These are phyloP conservation scores for Manduca sexta DNA, from an alignment of 1,140 invertebrate species.

Conservation along the genomic window DNA sequence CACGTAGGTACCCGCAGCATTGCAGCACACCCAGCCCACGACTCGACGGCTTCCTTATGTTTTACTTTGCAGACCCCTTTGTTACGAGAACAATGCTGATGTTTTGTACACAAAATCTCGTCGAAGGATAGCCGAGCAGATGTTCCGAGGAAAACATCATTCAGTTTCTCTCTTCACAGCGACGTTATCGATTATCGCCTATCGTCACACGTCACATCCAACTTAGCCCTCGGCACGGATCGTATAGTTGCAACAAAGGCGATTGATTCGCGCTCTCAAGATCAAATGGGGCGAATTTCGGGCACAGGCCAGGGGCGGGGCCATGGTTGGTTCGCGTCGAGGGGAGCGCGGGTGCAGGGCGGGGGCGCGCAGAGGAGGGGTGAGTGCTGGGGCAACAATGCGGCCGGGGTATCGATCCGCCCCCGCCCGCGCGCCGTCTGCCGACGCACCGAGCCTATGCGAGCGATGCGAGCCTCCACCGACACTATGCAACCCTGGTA, in stretches of 20 bases:
- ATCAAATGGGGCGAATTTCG: too few relatives aligned
- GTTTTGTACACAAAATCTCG: conserved; percentile 3
- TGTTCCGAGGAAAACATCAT: neutral
- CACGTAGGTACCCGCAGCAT: conserved; percentile 1
- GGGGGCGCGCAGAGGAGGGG: conserved; percentile 21
- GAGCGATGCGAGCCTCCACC: conserved; percentile 28
- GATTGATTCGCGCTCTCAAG: conserved; percentile 45
- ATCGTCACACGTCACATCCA: neutral
- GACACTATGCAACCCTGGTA: conserved; percentile 51
- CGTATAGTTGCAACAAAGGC: conserved; percentile 54
- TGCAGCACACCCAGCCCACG: too few relatives aligned
- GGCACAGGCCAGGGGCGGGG: too few relatives aligned
- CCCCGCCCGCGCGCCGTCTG: conserved; percentile 42
- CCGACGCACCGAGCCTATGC: conserved; percentile 36
- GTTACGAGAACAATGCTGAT: conserved; percentile 6
- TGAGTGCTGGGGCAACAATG: conserved; percentile 51
- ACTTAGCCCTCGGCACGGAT: conserved; percentile 20
- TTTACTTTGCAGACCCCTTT: neutral
- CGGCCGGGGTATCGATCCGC: conserved; percentile 65
- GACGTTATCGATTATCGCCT: neutral
- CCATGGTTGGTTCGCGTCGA: too few relatives aligned
- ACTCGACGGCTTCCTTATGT: neutral
- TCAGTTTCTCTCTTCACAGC: neutral
- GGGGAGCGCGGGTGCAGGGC: conserved; percentile 43
- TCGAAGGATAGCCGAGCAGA: conserved; percentile 3